A percentile compares a stretch with the other conserved stretches of the same genome.
Evolutionary conservation across 2,113 vertebrate genomes (phyloP).

Genomic region (Mesembrinibis cayennensis): DNA sequence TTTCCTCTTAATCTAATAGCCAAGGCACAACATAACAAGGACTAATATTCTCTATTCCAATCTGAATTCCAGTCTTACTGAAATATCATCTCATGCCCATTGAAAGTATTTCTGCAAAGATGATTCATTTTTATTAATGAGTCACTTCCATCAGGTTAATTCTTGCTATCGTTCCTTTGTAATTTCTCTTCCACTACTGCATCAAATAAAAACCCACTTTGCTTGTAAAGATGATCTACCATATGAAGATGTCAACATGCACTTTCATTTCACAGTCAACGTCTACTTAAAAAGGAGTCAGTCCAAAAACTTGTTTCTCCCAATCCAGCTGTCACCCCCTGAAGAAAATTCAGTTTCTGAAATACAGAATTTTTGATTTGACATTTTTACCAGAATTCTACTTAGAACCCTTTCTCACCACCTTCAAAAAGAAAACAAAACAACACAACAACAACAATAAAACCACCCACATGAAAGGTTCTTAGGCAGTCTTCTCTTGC

Average conservation of each 20-base stretch:
- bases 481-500: background rate
- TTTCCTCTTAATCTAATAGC: background rate
- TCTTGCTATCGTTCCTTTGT: background rate
- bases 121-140: background rate
- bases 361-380: background rate
- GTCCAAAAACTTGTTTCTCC: background rate
- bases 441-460: background rate
- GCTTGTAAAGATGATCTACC: background rate
- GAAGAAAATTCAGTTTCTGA: background rate
- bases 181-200: background rate
- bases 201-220: background rate
- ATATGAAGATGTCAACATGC: background rate
- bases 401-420: background rate
- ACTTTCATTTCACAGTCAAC: background rate
- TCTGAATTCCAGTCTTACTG: background rate
- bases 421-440: background rate
- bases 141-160: background rate
- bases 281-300: background rate
- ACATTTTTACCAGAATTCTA: background rate
- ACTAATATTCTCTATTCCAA: background rate
- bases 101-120: background rate
- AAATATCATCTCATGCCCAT: background rate
- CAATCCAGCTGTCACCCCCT: background rate
- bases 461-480: rapidly evolving
- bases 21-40: background rate